These are phyloP conservation scores for Epicampocera succincta DNA, from an alignment of 2,888 invertebrate genomes.

Conservation along the genomic window DNA sequence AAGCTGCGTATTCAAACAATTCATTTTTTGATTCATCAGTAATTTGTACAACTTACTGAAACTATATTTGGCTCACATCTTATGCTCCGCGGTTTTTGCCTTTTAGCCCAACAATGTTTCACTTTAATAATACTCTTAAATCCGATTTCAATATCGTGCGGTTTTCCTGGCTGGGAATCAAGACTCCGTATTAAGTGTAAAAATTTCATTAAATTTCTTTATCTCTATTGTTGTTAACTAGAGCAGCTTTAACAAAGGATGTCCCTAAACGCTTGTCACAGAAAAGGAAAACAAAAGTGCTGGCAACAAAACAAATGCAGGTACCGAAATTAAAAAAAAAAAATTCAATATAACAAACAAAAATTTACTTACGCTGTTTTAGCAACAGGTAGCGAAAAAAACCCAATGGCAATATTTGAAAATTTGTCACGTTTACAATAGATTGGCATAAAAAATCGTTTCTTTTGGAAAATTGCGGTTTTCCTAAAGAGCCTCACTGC, in stretches of 20 bases:
- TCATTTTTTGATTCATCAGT: no score
- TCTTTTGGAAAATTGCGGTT: constrained; percentile 50
- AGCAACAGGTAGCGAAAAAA: constrained; percentile 15
- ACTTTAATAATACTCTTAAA: no score
- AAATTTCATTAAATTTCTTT: constrained; percentile 33
- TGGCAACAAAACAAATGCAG: constrained; percentile 12
- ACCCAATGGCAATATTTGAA: constrained; percentile 1
- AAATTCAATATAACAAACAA: neutral
- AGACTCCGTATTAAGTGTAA: no score
- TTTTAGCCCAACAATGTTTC: no score
- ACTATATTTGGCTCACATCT: no score
- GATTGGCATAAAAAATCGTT: constrained; percentile 21
- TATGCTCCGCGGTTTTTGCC: no score
- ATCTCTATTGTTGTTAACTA: constrained; percentile 17
- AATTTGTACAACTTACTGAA: no score
- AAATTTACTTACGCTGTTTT: constrained; percentile 15
- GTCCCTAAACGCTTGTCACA: constrained; percentile 3
- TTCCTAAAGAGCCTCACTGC: constrained; percentile 17
- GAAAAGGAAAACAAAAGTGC: constrained; percentile 59
- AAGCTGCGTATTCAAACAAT: no score
- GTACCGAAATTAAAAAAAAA: constrained; percentile 8
- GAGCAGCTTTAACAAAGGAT: constrained; percentile 45
- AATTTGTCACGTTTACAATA: constrained; percentile 67
- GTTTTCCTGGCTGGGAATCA: no score
- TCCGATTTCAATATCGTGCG: no score